A percentile compares a stretch with the other conserved stretches of the same genome.
phyloP scores from a whole-genome alignment of 2,888 invertebrate species.

The Eurytoma adleriae region DNA sequence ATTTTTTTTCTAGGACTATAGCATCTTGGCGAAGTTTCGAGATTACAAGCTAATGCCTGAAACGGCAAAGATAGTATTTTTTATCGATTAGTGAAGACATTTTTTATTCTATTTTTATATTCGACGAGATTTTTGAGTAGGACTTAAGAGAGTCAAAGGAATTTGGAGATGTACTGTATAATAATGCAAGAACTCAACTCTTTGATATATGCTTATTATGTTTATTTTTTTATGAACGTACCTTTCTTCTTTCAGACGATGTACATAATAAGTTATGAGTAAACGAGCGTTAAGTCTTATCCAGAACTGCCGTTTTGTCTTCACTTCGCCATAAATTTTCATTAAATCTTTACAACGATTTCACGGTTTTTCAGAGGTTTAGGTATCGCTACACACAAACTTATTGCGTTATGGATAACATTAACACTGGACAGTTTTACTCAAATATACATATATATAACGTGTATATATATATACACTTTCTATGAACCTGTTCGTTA shows the following conservation, averaged over 20 bases:
- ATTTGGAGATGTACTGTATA: conserved; percentile 39
- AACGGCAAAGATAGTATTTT: conserved; percentile 19
- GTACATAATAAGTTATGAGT: conserved; percentile 75
- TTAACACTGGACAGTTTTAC: conserved; percentile 72
- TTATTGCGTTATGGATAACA: conserved; percentile 64
- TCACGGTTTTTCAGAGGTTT: conserved; percentile 52
- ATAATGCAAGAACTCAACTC: conserved; percentile 60
- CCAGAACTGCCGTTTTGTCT: conserved; percentile 66
- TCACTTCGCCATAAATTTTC: conserved; percentile 59
- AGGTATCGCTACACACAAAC: conserved; percentile 65
- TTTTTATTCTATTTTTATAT: neutral
- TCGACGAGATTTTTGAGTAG: neutral
- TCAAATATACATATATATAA: conserved; percentile 68
- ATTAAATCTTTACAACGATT: conserved; percentile 54
- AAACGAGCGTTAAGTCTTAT: conserved; percentile 73
- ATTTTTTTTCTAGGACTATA: conserved; percentile 24
- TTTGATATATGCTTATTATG: conserved; percentile 72
- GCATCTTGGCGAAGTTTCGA: conserved; percentile 46
- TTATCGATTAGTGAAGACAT: neutral
- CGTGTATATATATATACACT: conserved; percentile 71
- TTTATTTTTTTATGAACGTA: conserved; percentile 75
- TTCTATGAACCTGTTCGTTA: conserved; percentile 73
- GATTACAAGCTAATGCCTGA: neutral
- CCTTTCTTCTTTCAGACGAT: conserved; percentile 71
- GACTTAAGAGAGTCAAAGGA: conserved; percentile 14